These are phyloP conservation scores for Capitulum mitella DNA, from an alignment of 2,888 invertebrate species.

Conservation along the genomic window DNA sequence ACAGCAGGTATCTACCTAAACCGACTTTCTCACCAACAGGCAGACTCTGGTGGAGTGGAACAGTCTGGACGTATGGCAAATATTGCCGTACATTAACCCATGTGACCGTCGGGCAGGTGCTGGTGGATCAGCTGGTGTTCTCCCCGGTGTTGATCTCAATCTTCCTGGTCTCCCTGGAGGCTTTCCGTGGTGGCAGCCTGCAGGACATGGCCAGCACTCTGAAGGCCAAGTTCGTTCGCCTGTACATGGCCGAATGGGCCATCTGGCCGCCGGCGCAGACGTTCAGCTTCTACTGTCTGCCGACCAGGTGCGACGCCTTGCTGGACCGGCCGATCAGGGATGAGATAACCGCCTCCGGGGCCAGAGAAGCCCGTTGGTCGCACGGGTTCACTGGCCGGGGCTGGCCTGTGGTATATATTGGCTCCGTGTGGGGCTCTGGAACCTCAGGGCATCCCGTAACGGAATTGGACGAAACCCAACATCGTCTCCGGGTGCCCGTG, in stretches of 20 bases:
- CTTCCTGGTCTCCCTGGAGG: conserved; percentile 42
- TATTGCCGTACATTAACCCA: too few relatives aligned
- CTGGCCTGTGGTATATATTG: too few relatives aligned
- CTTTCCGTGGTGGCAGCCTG: conserved; percentile 33
- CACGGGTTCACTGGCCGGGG: too few relatives aligned
- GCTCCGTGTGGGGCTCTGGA: too few relatives aligned
- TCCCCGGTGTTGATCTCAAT: conserved; percentile 45
- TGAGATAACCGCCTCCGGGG: conserved; percentile 83
- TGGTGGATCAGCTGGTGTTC: conserved; percentile 46
- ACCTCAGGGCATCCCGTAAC: too few relatives aligned
- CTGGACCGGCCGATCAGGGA: conserved; percentile 45
- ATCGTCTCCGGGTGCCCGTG: too few relatives aligned
- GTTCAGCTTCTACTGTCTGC: conserved; percentile 82
- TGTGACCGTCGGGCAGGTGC: conserved; percentile 44
- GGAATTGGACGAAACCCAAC: too few relatives aligned
- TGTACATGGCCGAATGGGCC: conserved; percentile 81
- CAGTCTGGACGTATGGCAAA: too few relatives aligned
- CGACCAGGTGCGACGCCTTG: conserved; percentile 49
- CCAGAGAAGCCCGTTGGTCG: conserved; percentile 53
- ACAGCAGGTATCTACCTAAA: too few relatives aligned
- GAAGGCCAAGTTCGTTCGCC: conserved; percentile 47
- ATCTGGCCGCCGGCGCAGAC: conserved; percentile 90
- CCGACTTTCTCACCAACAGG: too few relatives aligned
- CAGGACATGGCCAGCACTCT: neutral
- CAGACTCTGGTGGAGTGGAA: too few relatives aligned